Evolutionary conservation across 2,113 vertebrate species (phyloP).

Genomic region (Pleuronectes platessa): DNA sequence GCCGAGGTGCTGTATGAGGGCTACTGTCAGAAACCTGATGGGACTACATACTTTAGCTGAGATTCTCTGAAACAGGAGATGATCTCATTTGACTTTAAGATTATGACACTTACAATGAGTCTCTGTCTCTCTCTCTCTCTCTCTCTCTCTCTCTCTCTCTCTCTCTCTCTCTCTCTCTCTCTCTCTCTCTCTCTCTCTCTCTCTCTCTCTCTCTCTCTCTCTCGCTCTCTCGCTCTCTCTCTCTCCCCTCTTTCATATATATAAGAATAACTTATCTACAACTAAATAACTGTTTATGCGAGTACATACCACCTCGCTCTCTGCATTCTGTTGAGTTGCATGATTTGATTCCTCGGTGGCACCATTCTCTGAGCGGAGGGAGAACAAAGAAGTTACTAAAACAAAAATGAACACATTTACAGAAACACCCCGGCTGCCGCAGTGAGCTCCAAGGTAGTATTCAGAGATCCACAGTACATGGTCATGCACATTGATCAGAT

Average conservation of each 20-base stretch:
- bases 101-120: neutral
- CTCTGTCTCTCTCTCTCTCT: neutral
- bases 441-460: too few relatives aligned
- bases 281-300: neutral
- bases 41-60: neutral
- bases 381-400: neutral
- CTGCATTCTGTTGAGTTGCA: slow-evolving; percentile 49
- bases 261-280: neutral
- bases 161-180: too few relatives aligned
- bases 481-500: neutral
- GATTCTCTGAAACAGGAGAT: neutral
- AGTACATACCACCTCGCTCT: slow-evolving; percentile 81
- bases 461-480: neutral
- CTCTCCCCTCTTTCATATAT: neutral
- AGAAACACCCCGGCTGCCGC: neutral
- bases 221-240: too few relatives aligned
- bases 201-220: too few relatives aligned
- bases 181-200: too few relatives aligned
- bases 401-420: neutral
- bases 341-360: slow-evolving; percentile 10
- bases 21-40: neutral
- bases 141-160: too few relatives aligned
- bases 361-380: slow-evolving; percentile 66
- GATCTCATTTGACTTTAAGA: neutral
- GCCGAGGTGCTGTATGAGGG: neutral